These are phyloP conservation scores for Pachypanchax playfairii DNA, from an alignment of 2,113 vertebrate species.

Conservation along the genomic window DNA sequence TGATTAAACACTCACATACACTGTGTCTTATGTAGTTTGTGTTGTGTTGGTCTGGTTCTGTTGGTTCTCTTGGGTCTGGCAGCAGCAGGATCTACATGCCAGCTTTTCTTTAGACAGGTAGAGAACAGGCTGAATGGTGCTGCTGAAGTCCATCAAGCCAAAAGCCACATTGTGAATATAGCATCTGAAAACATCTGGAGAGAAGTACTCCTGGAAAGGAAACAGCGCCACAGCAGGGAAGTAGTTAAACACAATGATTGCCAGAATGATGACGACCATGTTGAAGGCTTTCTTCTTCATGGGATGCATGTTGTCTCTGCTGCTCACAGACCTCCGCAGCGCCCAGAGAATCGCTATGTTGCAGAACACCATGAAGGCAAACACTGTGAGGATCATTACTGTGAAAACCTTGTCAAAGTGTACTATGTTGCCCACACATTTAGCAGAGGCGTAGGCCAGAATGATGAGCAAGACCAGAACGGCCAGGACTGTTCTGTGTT, in stretches of 20 bases:
- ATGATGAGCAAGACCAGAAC: constrained; percentile 68
- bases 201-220: constrained; percentile 76
- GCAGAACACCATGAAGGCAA: constrained; percentile 75
- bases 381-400: constrained; percentile 68
- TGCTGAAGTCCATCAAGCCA: constrained; percentile 81
- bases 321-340: constrained; percentile 62
- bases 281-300: constrained; percentile 83
- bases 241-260: constrained; percentile 81
- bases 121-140: constrained; percentile 80
- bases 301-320: constrained; percentile 75
- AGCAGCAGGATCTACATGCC: constrained; percentile 36
- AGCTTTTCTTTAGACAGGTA: constrained; percentile 75
- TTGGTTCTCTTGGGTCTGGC: constrained; percentile 3
- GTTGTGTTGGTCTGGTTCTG: not conserved
- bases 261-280: constrained; percentile 79
- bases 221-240: constrained; percentile 78
- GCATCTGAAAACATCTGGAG: constrained; percentile 60
- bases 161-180: constrained; percentile 75
- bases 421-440: constrained; percentile 61
- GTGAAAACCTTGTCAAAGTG: constrained; percentile 75
- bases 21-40: not conserved
- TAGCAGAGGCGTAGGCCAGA: constrained; percentile 65
- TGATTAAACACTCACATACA: not conserved
- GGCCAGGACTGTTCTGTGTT: constrained; percentile 56
- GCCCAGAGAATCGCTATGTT: constrained; percentile 75